Percentiles rank a stretch among this genome's conserved stretches.
Conservation (phyloP, 2,113 vertebrate genomes). For the Xiphophorus maculatus region DNA sequence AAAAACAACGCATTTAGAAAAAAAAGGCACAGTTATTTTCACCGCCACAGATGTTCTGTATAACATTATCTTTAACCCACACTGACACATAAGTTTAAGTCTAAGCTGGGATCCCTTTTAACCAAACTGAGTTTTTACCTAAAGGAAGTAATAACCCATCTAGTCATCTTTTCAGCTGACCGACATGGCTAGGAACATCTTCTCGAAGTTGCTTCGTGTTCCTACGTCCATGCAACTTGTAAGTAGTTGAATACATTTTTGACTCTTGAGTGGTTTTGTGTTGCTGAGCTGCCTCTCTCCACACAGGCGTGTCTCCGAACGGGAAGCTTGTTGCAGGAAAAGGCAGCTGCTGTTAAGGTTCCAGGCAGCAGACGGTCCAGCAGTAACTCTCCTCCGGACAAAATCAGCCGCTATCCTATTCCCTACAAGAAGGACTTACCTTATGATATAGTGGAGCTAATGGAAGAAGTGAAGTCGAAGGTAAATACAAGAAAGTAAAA, state of each 20-base stretch:
- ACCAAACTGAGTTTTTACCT: neutral
- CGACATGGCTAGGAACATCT: slow-evolving; percentile 62
- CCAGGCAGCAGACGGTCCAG: slow-evolving; percentile 35
- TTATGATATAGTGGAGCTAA: slow-evolving; percentile 85
- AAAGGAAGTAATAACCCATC: neutral
- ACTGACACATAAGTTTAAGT: neutral
- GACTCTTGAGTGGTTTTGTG: neutral
- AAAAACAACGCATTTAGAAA: neutral
- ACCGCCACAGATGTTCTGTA: neutral
- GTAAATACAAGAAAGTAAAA: slow-evolving; percentile 46
- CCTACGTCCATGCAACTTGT: slow-evolving; percentile 44
- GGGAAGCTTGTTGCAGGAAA: neutral
- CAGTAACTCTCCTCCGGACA: slow-evolving; percentile 53
- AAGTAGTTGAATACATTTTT: slow-evolving; percentile 32
- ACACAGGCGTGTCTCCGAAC: slow-evolving; percentile 39
- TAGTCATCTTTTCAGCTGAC: neutral
- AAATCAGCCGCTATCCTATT: slow-evolving; percentile 79
- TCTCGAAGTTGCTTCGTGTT: slow-evolving; percentile 47
- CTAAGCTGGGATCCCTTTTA: slow-evolving; percentile 6
- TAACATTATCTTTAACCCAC: neutral
- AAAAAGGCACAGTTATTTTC: too few species aligned
- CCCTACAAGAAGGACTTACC: slow-evolving; percentile 86
- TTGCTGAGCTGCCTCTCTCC: neutral
- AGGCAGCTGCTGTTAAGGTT: neutral
- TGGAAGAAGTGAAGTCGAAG: slow-evolving; percentile 87